phyloP scores from a whole-genome alignment of 2,113 vertebrate species.

The Oenanthe oenanthe region DNA sequence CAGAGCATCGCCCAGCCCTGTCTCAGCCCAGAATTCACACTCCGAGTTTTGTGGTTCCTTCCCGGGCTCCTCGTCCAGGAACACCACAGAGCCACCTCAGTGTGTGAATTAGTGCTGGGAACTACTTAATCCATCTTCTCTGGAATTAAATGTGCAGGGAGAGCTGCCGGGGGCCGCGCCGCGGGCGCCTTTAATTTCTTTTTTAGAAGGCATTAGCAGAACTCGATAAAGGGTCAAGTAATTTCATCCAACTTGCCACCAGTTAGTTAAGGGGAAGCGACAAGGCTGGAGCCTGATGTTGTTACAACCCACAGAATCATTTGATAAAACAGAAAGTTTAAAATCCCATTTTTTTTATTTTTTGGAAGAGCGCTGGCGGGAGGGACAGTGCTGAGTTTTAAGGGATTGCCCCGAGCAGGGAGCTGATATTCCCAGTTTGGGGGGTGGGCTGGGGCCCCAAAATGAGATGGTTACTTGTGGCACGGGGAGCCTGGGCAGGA shows the following conservation, averaged over 20 bases:
- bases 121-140: slow-evolving; percentile 86
- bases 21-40: rapidly evolving
- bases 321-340: slow-evolving; percentile 68
- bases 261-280: slow-evolving; percentile 84
- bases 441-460: slow-evolving; percentile 81
- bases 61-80: background rate
- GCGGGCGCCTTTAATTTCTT: slow-evolving; percentile 84
- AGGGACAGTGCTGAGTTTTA: slow-evolving; percentile 66
- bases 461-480: slow-evolving; percentile 93
- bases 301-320: slow-evolving; percentile 69
- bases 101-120: slow-evolving; percentile 79
- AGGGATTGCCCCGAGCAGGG: slow-evolving; percentile 76
- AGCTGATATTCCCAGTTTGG: slow-evolving; percentile 82
- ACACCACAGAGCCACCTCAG: slow-evolving; percentile 41
- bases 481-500: slow-evolving; percentile 84
- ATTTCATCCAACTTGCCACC: slow-evolving; percentile 88
- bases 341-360: slow-evolving; percentile 66
- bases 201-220: slow-evolving; percentile 88
- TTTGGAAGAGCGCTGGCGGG: slow-evolving; percentile 58
- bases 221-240: slow-evolving; percentile 91
- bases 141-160: slow-evolving; percentile 84
- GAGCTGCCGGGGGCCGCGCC: slow-evolving; percentile 78
- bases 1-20: rapidly evolving
- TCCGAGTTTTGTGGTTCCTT: background rate
- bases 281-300: slow-evolving; percentile 72